phyloP scores from a whole-genome alignment of 2,113 vertebrate species.

The Gracilinanus agilis region DNA sequence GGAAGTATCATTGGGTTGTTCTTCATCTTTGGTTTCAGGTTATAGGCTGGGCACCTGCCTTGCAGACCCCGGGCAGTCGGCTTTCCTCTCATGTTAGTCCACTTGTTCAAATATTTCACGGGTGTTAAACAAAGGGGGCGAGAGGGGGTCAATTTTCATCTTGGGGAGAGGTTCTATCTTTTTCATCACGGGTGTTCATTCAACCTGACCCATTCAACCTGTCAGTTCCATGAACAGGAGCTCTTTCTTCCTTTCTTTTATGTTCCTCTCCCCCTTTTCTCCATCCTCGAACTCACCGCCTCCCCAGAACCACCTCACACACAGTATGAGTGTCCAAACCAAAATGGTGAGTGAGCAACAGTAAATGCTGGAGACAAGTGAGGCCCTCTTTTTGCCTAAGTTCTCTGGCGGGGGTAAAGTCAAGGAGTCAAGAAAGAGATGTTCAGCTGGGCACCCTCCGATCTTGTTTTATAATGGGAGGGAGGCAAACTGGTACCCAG shows the following conservation, averaged over 20 bases:
- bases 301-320: background rate
- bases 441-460: accelerated
- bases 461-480: background rate
- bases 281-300: background rate
- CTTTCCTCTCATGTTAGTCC: slow-evolving; percentile 30
- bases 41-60: slow-evolving; percentile 64
- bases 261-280: background rate
- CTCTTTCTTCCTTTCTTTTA: background rate
- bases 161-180: background rate
- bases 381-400: background rate
- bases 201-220: background rate
- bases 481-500: background rate
- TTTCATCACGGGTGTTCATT: background rate
- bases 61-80: slow-evolving; percentile 41
- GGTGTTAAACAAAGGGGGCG: slow-evolving; percentile 38
- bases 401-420: background rate
- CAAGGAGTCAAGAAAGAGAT: background rate
- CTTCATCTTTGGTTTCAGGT: slow-evolving; percentile 65
- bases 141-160: background rate
- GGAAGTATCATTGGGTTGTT: slow-evolving; percentile 56
- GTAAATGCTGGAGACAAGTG: background rate
- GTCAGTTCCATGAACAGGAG: background rate
- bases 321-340: background rate
- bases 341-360: background rate
- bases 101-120: slow-evolving; percentile 68